These are phyloP conservation scores for Cheilosia urbana DNA, from an alignment of 2,888 invertebrate genomes.

Conservation along the genomic window DNA sequence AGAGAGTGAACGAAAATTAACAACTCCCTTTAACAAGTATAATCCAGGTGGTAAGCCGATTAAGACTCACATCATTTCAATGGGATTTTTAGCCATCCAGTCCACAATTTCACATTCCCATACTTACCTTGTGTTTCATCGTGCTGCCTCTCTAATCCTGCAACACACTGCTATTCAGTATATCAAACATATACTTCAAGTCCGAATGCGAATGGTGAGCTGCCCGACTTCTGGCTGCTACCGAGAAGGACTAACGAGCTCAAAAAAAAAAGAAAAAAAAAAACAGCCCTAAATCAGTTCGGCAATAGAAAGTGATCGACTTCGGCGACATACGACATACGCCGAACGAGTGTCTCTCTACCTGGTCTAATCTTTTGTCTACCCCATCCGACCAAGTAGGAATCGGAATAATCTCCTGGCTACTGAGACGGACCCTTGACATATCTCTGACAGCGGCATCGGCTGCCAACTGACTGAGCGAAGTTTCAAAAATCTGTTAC, in stretches of 20 bases:
- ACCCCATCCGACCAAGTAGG: background rate
- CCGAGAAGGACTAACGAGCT: conserved; percentile 8
- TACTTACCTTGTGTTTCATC: conserved; percentile 7
- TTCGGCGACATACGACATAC: conserved; percentile 67
- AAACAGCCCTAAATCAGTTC: conserved; percentile 51
- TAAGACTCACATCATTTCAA: conserved; percentile 45
- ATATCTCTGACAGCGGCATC: conserved; percentile 47
- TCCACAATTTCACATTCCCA: conserved; percentile 29
- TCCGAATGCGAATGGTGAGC: conserved; percentile 53
- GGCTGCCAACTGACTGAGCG: conserved; percentile 59
- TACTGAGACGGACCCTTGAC: conserved; percentile 40
- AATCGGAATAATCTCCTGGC: conserved; percentile 48
- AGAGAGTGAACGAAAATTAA: conserved; percentile 2
- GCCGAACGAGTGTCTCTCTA: conserved; percentile 5
- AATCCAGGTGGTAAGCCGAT: conserved; percentile 65
- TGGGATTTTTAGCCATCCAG: conserved; percentile 35
- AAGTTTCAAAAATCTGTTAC: conserved; percentile 66
- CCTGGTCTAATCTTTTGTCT: conserved; percentile 17
- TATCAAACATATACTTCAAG: conserved; percentile 3
- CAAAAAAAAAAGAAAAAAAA: background rate
- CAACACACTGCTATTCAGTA: conserved; percentile 13
- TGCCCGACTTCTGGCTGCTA: conserved; percentile 31
- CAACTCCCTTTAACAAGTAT: conserved; percentile 51
- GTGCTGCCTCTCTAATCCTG: conserved; percentile 30
- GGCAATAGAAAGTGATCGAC: conserved; percentile 61